A percentile compares a stretch with the other conserved stretches of the same genome.
These are phyloP conservation scores for Venustoraphidia nigricollis DNA, from an alignment of 2,888 invertebrate genomes.

Conservation along the genomic window DNA sequence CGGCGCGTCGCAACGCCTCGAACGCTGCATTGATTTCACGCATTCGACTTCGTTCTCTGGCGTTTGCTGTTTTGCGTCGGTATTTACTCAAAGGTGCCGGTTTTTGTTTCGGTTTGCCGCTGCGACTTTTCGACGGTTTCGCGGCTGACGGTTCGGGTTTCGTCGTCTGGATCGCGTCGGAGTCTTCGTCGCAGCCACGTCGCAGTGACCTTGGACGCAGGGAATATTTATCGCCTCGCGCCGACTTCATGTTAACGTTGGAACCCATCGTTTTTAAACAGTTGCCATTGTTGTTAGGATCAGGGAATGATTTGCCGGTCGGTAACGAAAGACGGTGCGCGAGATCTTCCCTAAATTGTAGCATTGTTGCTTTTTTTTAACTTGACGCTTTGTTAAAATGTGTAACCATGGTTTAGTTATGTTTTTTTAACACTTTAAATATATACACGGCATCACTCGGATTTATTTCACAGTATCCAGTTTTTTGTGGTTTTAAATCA, in stretches of 20 bases:
- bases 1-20: slow-evolving; percentile 39
- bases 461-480: too few species aligned
- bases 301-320: slow-evolving; percentile 17
- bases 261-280: slow-evolving; percentile 14
- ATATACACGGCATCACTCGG: too few species aligned
- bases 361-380: slow-evolving; percentile 11
- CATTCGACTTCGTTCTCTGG: slow-evolving; percentile 48
- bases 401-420: too few species aligned
- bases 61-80: slow-evolving; percentile 50
- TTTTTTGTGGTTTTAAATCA: too few species aligned
- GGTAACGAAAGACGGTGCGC: slow-evolving; percentile 23
- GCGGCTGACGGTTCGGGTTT: not conserved
- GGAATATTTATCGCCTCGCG: slow-evolving; percentile 25
- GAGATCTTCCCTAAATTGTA: slow-evolving; percentile 23
- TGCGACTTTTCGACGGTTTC: slow-evolving; percentile 6
- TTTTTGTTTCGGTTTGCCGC: slow-evolving; percentile 23
- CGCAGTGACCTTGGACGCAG: slow-evolving; percentile 24
- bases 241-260: not conserved
- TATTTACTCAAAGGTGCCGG: slow-evolving; percentile 47
- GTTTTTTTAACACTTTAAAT: too few species aligned
- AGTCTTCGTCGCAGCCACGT: slow-evolving; percentile 11
- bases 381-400: too few species aligned
- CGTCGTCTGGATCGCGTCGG: not conserved
- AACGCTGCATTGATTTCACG: slow-evolving; percentile 53
- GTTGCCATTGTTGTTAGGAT: slow-evolving; percentile 25